These are phyloP conservation scores for Catostylus mosaicus DNA, from an alignment of 30 jellyfish, hydroid and myxozoan genomes.

Conservation along the genomic window DNA sequence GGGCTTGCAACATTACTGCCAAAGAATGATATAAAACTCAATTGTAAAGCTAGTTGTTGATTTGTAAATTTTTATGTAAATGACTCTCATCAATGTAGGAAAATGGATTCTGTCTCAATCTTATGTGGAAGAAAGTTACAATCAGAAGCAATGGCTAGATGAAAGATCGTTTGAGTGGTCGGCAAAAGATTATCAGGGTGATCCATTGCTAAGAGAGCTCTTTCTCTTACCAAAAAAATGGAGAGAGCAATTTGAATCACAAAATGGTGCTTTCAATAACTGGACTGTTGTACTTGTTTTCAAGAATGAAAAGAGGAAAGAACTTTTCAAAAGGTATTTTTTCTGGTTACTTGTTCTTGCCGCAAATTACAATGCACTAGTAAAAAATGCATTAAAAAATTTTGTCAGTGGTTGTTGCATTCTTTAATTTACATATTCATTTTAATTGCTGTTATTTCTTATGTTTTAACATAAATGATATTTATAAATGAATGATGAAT, in stretches of 20 bases:
- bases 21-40: too few relatives aligned
- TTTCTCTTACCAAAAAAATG: constrained; percentile 65
- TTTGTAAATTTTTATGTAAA: too few relatives aligned
- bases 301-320: constrained; percentile 13
- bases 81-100: constrained; percentile 43
- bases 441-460: too few relatives aligned
- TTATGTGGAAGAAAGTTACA: constrained; percentile 58
- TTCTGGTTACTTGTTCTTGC: background rate
- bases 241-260: constrained; percentile 8
- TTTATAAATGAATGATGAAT: too few relatives aligned
- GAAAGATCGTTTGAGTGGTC: constrained; percentile 71
- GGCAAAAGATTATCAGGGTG: constrained; percentile 1
- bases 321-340: constrained; percentile 61
- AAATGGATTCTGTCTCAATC: constrained; percentile 59
- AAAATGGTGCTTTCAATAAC: constrained; percentile 42
- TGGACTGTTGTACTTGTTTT: constrained; percentile 67
- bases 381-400: too few relatives aligned
- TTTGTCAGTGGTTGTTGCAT: too few relatives aligned
- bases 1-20: too few relatives aligned
- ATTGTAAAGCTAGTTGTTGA: too few relatives aligned
- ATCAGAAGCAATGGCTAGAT: constrained; percentile 68
- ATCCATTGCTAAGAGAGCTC: constrained; percentile 13
- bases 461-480: too few relatives aligned
- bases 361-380: too few relatives aligned
- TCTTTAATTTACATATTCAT: too few relatives aligned